phyloP scores from a whole-genome alignment of 2,797 vertebrate species.

The Sebastes hubbsi region DNA sequence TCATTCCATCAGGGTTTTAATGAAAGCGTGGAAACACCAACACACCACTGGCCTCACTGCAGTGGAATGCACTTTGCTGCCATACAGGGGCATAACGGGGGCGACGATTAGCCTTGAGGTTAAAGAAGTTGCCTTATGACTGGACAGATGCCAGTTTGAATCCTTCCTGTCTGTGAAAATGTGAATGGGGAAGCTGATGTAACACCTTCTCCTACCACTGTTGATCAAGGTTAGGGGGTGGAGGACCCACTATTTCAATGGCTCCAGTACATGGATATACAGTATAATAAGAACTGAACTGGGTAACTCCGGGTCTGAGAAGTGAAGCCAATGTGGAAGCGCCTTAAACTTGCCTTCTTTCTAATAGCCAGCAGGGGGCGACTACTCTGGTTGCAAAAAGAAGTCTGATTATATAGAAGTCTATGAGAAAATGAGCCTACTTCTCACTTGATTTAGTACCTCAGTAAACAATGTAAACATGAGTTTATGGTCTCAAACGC shows the following conservation, averaged over 20 bases:
- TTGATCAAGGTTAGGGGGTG: background rate
- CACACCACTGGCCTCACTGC: conserved; percentile 20
- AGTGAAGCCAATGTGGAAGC: too few species aligned
- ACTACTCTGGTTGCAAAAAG: too few species aligned
- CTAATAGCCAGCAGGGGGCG: too few species aligned
- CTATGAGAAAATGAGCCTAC: too few species aligned
- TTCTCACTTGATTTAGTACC: too few species aligned
- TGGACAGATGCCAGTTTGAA: conserved; percentile 35
- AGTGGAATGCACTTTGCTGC: conserved; percentile 44
- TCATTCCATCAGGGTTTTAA: conserved; percentile 27
- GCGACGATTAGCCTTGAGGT: conserved; percentile 11
- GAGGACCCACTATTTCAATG: background rate
- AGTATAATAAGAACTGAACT: background rate
- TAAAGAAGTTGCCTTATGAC: conserved; percentile 26
- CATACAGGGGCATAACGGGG: conserved; percentile 49
- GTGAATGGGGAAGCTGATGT: conserved; percentile 1
- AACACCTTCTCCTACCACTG: background rate
- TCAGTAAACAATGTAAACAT: too few species aligned
- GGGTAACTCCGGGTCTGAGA: too few species aligned
- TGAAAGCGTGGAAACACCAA: conserved; percentile 50
- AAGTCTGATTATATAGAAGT: too few species aligned
- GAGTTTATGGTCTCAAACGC: too few species aligned
- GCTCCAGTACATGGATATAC: background rate
- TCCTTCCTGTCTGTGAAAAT: conserved; percentile 16
- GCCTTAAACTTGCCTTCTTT: too few species aligned